Base-by-base conservation (phyloP, 1,140 invertebrate species). In the Leptinotarsa lineolata region DNA sequence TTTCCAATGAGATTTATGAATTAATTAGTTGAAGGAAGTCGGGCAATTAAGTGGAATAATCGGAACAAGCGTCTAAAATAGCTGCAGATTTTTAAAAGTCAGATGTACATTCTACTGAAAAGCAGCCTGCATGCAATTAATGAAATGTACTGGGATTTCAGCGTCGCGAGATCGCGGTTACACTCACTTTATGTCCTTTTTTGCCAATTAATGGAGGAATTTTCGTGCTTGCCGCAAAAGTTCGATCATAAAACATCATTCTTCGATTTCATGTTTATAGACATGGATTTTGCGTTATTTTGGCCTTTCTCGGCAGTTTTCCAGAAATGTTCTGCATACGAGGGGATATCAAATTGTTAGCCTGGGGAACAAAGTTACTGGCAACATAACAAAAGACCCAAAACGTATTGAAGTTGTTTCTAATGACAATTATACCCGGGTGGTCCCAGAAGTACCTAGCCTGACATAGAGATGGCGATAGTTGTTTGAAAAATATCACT, bases 1-100 rank as follows among this genome's bases (percentile, higher is more conserved):
- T 65, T 65, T 22, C 21, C 22, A 24, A 65, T 65, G 63, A 65
- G 63, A 65, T 65, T 65, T 65, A 65, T 65, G 63, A 65, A 65
- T 65, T 65, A 22, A 65, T 65, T 65, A 65, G 24, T 18, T 16
- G 39, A 39, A 65, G 63, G 63, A 65, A 65, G 63, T 65, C 63
- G 18, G 12, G 63, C 63, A 65, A 65, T 65, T 65, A 65, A 39
- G 39, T 16, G 63, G 63, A 65, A 65, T 65, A 65, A 65, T 65
- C 63, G 63, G 63, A 65, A 65, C 63, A 65, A 65, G 63, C 63
- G 13, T 21, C 63, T 65, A 21, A 65, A 65, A 65, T 65, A 65
- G 63, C 39, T 13, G 18, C 22, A 22, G 39, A 65, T 65, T 65
- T 65, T 65, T 65, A 65, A 21, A n/a, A 15, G 13, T 39, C 63